phyloP scores from a whole-genome alignment of 2,113 vertebrate genomes.

The Silurus asotus region DNA sequence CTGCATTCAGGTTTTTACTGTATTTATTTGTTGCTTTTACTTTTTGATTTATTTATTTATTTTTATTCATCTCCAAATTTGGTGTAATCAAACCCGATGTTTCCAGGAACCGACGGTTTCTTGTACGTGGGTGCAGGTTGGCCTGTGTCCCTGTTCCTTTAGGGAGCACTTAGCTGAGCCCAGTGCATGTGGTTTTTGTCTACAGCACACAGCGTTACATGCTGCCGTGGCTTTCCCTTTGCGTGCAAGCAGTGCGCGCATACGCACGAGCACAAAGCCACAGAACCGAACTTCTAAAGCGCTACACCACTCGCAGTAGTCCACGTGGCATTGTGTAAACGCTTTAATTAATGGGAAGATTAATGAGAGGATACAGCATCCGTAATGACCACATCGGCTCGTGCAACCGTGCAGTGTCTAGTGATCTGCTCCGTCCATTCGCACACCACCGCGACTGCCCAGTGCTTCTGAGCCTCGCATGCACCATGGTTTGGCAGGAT shows the following conservation, averaged over 20 bases:
- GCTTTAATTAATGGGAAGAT: constrained; percentile 21
- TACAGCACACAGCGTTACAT: constrained; percentile 37
- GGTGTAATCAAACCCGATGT: background rate
- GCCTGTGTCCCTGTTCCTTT: constrained; percentile 12
- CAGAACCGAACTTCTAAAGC: constrained; percentile 25
- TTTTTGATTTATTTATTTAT: background rate
- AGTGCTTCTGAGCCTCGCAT: constrained; percentile 1
- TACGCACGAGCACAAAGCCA: constrained; percentile 24
- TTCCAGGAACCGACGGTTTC: background rate
- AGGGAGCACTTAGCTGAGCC: constrained; percentile 46
- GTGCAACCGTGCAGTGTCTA: background rate
- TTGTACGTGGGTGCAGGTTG: constrained; percentile 32
- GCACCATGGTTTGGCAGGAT: constrained; percentile 8
- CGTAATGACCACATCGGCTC: constrained; percentile 13
- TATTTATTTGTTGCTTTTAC: constrained; percentile 5
- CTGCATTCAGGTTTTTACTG: background rate
- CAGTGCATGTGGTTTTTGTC: constrained; percentile 48
- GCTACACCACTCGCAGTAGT: constrained; percentile 9
- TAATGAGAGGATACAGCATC: constrained; percentile 25
- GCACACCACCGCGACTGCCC: constrained; percentile 7
- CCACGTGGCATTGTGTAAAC: constrained; percentile 31
- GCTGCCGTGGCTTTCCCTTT: constrained; percentile 39
- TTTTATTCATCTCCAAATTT: background rate
- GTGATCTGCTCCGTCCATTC: background rate
- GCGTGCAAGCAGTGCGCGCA: constrained; percentile 36